These are phyloP conservation scores for Ceratosolen fusciceps DNA, from an alignment of 1,140 invertebrate genomes.

Conservation along the genomic window DNA sequence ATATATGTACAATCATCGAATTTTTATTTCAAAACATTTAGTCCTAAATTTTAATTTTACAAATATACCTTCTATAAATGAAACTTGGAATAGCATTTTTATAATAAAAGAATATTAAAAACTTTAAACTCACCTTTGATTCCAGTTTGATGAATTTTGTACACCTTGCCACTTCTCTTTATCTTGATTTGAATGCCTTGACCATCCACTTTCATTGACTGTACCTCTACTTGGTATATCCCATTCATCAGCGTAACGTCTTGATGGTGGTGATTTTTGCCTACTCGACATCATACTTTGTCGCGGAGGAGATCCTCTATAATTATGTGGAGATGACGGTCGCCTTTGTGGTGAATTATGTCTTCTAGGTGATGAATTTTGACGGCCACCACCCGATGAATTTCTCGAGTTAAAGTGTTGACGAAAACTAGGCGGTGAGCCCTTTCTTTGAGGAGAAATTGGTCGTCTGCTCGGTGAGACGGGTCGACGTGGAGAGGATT, in stretches of 20 bases:
- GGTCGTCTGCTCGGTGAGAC: slow-evolving; percentile 39
- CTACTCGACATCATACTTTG: slow-evolving; percentile 45
- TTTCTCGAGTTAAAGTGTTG: slow-evolving; percentile 49
- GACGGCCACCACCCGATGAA: slow-evolving; percentile 36
- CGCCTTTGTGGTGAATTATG: slow-evolving; percentile 49
- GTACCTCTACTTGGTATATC: slow-evolving; percentile 66
- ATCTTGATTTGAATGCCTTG: slow-evolving; percentile 51
- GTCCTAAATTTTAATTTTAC: too few relatives aligned
- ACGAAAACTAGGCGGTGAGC: slow-evolving; percentile 44
- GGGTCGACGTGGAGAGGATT: slow-evolving; percentile 40
- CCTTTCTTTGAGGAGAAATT: slow-evolving; percentile 48
- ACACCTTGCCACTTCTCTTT: slow-evolving; percentile 52
- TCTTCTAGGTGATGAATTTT: slow-evolving; percentile 47
- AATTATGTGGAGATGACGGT: slow-evolving; percentile 50
- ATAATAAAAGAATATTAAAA: background rate
- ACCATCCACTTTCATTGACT: slow-evolving; percentile 57
- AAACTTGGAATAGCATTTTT: too few relatives aligned
- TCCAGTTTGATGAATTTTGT: slow-evolving; percentile 16
- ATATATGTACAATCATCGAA: too few relatives aligned
- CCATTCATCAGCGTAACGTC: slow-evolving; percentile 63
- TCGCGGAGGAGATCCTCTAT: slow-evolving; percentile 51
- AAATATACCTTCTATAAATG: too few relatives aligned
- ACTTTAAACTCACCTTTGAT: slow-evolving; percentile 24
- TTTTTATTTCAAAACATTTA: too few relatives aligned
- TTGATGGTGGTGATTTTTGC: slow-evolving; percentile 54